Evolutionary conservation across 2,113 vertebrate genomes (phyloP).

Genomic region (Cyanoramphus novaezelandiae): DNA sequence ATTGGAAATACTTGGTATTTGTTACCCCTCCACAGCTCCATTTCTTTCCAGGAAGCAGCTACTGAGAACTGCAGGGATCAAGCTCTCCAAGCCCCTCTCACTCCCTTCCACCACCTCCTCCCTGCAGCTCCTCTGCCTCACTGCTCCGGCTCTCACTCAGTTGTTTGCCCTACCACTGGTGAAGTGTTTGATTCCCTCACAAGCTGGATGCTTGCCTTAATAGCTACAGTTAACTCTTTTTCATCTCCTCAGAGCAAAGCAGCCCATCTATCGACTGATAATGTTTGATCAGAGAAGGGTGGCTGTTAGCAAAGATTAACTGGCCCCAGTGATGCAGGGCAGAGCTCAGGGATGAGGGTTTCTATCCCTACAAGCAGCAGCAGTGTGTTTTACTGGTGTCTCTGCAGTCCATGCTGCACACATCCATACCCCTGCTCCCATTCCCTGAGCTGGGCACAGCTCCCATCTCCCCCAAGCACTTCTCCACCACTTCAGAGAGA

Average conservation of each 20-base stretch:
- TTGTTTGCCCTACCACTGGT: rapidly evolving
- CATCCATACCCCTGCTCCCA: neutral
- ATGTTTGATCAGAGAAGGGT: neutral
- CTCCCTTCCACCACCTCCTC: neutral
- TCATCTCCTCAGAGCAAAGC: neutral
- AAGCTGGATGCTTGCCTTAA: neutral
- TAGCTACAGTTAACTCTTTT: neutral
- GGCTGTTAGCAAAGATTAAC: neutral
- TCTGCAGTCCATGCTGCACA: neutral
- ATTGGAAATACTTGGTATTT: neutral
- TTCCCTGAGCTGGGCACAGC: neutral
- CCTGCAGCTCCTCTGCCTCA: rapidly evolving
- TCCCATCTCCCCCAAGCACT: neutral
- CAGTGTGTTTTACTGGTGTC: neutral
- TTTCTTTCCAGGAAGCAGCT: neutral
- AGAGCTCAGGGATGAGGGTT: neutral
- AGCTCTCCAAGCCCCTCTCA: neutral
- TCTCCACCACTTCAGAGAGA: rapidly evolving
- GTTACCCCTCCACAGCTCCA: neutral
- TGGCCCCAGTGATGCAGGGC: neutral
- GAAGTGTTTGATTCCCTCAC: neutral
- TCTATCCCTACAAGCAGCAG: neutral
- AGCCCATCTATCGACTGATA: neutral
- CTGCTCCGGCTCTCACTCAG: neutral
- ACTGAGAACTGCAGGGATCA: neutral